Evolutionary conservation across 2,888 invertebrate species (phyloP).

Genomic region (Piscicola geometra): DNA sequence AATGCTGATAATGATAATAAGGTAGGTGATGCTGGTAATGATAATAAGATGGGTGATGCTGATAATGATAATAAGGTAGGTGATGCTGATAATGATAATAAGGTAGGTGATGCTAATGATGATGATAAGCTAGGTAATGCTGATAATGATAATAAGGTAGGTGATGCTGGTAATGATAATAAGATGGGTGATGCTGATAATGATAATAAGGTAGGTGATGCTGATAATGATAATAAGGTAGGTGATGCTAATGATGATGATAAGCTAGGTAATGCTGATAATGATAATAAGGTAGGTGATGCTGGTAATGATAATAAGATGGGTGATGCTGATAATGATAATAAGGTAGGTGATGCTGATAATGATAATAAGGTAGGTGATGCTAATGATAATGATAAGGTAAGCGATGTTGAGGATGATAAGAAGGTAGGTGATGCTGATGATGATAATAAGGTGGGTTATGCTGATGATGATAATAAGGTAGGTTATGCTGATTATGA

Average conservation of each 20-base stretch:
- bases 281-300: neutral
- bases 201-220: constrained; percentile 4
- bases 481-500: neutral
- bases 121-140: neutral
- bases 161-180: constrained; percentile 9
- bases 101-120: neutral
- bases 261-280: neutral
- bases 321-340: neutral
- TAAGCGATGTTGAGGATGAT: neutral
- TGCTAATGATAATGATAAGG: neutral
- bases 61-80: neutral
- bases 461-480: neutral
- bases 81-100: neutral
- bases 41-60: neutral
- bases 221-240: constrained; percentile 8
- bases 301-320: constrained; percentile 2
- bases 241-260: constrained; percentile 1
- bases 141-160: neutral
- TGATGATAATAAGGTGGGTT: neutral
- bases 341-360: constrained; percentile 54
- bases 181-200: neutral
- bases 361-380: constrained; percentile 79
- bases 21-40: constrained; percentile 16
- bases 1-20: neutral
- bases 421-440: neutral